Evolutionary conservation across 2,888 invertebrate genomes (phyloP), one percentile per base, ranked within the genome.

Genomic region (Chalcis sispes): DNA sequence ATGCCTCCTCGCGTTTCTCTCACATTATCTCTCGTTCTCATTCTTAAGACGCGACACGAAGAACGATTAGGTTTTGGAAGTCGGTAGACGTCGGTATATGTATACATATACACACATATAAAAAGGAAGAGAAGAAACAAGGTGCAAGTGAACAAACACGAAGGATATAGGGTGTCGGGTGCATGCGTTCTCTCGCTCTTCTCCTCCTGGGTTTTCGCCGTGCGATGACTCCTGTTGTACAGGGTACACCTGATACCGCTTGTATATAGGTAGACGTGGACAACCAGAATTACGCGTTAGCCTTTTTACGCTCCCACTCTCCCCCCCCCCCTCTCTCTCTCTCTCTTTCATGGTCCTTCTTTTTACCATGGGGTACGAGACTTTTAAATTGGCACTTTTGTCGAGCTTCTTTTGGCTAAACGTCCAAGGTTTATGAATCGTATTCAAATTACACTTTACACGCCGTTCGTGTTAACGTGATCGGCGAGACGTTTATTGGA

Each of bases 11-110:
- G 25, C 40, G 42, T 54, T 18, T 46, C 46, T 7, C 36, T 36
- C 36, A 10, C 36, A 36, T 36, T 36, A 7, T 10, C 10, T 36
- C 5, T 7, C 23, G 36, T 10, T 27, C 59, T 25, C 67, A 42
- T 61, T 67, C 66, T 10, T 52, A 13, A 48, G 42, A 58, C 54
- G n/a, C 46, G 62, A 32, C 40, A 40, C 32, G 42, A 50, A 42
- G 29, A 56, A 62, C 65, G 70, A 75, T 74, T 69, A 74, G 64
- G 23, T 54, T 67, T 61, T 61, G 36, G 62, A 27, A 67, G 61
- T 23, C 48, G 36, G 13, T n/a, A 25, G 23, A 48, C 23, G 56
- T 3, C 50, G 36, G 4, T 3, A 59, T n/a, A 13, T n/a, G 46
- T 46, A n/a, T 15, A 46, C 15, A 8, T n/a, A n/a, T n/a, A n/a